Base-by-base conservation (phyloP, 1,140 invertebrate species). In the Microplitis demolitor region DNA sequence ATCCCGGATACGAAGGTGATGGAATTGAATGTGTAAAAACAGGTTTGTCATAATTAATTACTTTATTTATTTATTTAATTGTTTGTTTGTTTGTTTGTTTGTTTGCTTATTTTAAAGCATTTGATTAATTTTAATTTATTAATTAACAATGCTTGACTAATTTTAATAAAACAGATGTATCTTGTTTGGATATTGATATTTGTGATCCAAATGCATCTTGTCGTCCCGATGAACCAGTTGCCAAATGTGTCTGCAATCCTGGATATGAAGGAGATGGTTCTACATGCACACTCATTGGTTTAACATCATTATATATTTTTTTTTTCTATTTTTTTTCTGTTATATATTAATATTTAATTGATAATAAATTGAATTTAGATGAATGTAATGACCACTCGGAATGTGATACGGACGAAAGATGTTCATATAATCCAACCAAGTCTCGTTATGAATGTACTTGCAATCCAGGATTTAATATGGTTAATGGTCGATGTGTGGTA, bases 201-300 rank as follows among this genome's bases (percentile, higher is more conserved):
- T 95, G 96, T 87, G 89, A 94, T 79, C 79, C 87, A 0, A 90
- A 96, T 80, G 94, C 95, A 14, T 88, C 87, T 33, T 97, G 96
- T 83, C 82, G 89, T 5, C 91, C 90, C 68, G 90, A 92, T 68
- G 91, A 92, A 6, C 80, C 88, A 8, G 76, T 89, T 11, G 90
- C 90, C 64, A 90, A 90, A 60, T 98, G 96, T 84, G 88, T 93
- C 14, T 97, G 96, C 82, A 91, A 92, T 72, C 80, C 89, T 13
- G 95, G 95, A 68, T 97, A 91, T 83, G 88, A 90, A 63, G 95
- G 95, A 62, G 93, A 96, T 82, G 96, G 95, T 54, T 90, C 89
- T 63, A 85, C 86, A 0, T 96, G 94, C 82, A 87, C 86, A 73
- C 82, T 89, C 58, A 86, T 89, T 83, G 89, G 90, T 91, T 31